phyloP scores from a whole-genome alignment of 2,113 vertebrate genomes.

The Pavo muticus region DNA sequence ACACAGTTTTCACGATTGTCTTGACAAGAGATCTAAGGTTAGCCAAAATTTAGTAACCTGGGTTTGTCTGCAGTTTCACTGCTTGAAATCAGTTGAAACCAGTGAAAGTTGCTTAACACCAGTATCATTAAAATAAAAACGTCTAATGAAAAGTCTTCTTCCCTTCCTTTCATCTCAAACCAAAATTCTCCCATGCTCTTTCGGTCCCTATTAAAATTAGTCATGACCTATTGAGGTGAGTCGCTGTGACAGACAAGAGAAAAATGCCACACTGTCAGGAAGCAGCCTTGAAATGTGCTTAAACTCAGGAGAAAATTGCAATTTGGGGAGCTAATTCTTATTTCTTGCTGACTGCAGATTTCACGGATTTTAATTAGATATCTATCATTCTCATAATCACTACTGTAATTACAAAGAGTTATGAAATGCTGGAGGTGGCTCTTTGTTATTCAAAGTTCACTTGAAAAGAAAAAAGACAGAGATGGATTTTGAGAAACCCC shows the following conservation, averaged over 20 bases:
- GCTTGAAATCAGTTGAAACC: not conserved
- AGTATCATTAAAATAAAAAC: not conserved
- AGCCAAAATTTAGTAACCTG: not conserved
- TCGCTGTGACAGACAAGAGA: not conserved
- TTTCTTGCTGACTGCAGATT: constrained; percentile 46
- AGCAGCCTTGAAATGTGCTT: constrained; percentile 5
- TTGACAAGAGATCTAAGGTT: not conserved
- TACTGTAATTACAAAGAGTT: constrained; percentile 50
- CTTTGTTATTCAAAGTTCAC: constrained; percentile 26
- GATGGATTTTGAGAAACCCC: not conserved
- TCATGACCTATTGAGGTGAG: not conserved
- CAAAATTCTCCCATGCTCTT: not conserved
- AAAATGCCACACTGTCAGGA: constrained; percentile 28
- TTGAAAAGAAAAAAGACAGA: not conserved
- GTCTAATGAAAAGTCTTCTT: not conserved
- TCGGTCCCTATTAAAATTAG: constrained; percentile 16
- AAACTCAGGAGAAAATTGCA: not conserved
- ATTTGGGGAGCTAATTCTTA: constrained; percentile 21
- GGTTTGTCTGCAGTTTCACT: not conserved
- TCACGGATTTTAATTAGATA: constrained; percentile 65
- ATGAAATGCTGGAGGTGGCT: constrained; percentile 5
- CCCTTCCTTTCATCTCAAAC: not conserved
- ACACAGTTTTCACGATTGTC: not conserved
- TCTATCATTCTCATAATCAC: constrained; percentile 58
- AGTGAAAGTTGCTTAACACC: not conserved